Conservation (phyloP, 1,140 invertebrate genomes). For the Asbolus verrucosus region DNA sequence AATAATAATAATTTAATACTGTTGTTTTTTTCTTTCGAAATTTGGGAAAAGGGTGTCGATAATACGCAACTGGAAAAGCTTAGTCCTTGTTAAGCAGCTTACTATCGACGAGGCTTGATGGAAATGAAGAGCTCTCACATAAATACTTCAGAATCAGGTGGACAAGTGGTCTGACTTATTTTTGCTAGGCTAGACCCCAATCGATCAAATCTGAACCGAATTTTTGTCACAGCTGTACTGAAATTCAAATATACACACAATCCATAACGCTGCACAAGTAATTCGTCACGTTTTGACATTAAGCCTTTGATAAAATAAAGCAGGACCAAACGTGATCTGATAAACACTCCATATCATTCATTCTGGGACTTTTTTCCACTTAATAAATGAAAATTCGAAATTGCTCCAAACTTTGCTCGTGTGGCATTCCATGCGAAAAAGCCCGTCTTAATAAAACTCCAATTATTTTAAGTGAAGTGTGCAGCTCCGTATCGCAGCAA, state of each 20-base stretch:
- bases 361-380: neutral
- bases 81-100: no score
- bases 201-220: neutral
- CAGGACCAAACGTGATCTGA: neutral
- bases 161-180: neutral
- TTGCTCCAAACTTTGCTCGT: no score
- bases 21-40: no score
- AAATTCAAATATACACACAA: neutral
- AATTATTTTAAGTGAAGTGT: slow-evolving; percentile 31
- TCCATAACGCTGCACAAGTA: slow-evolving; percentile 4
- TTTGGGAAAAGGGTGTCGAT: no score
- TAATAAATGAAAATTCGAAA: no score
- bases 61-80: no score
- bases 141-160: no score
- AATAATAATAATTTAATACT: no score
- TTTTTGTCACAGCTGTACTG: slow-evolving; percentile 10
- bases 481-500: neutral
- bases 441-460: slow-evolving; percentile 6
- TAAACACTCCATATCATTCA: slow-evolving; percentile 4
- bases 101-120: no score
- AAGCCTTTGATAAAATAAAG: slow-evolving; percentile 16
- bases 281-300: slow-evolving; percentile 24
- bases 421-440: neutral
- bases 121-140: no score
- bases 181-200: neutral